Conservation (phyloP, 2,113 vertebrate genomes). For the Phocoena sinus region DNA sequence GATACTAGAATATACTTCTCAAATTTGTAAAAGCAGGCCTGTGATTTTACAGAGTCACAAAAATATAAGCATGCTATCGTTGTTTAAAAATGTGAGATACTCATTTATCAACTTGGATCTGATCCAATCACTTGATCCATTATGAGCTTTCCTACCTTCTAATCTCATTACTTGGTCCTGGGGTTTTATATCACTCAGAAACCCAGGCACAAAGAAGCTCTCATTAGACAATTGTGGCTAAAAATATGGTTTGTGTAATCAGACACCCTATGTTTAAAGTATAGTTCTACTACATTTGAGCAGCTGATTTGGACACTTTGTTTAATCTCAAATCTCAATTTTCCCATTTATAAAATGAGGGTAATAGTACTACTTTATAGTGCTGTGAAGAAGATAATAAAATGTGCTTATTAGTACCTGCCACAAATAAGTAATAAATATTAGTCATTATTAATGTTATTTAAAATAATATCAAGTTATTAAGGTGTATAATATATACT, state of each 20-base stretch:
- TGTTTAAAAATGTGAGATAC: background rate
- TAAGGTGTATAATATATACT: background rate
- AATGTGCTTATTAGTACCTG: background rate
- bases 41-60: background rate
- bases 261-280: background rate
- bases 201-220: background rate
- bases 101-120: background rate
- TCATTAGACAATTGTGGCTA: background rate
- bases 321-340: background rate
- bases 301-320: background rate
- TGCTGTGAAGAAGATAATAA: background rate
- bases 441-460: background rate
- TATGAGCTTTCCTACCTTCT: background rate
- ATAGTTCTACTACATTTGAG: background rate
- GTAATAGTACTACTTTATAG: background rate
- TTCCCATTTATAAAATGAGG: background rate
- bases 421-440: background rate
- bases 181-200: background rate
- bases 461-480: background rate
- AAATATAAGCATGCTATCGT: background rate
- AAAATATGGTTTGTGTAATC: background rate
- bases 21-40: background rate
- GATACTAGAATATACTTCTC: background rate
- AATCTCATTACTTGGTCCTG: background rate
- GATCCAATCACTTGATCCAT: background rate